A percentile compares a stretch with the other conserved stretches of the same genome.
These are phyloP conservation scores for Distichodus sexfasciatus DNA, from an alignment of 2,797 vertebrate species.

Conservation along the genomic window DNA sequence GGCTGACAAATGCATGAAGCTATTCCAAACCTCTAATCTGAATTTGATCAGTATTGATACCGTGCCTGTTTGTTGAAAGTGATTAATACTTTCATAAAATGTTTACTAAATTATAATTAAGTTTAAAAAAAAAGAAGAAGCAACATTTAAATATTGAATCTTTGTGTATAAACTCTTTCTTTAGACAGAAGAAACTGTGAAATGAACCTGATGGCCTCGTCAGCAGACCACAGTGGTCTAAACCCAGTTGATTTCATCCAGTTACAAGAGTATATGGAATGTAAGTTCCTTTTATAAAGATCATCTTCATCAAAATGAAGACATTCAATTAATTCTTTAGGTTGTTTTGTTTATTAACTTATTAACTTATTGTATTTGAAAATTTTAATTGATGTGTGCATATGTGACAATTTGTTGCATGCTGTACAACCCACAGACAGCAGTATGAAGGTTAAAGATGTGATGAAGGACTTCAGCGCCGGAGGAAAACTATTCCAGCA, in stretches of 20 bases:
- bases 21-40: too few species aligned
- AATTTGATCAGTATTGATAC: too few species aligned
- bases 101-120: too few species aligned
- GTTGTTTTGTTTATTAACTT: background rate
- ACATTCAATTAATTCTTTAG: background rate
- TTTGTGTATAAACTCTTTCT: too few species aligned
- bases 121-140: too few species aligned
- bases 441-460: slow-evolving; percentile 82
- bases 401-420: background rate
- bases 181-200: background rate
- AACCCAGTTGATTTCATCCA: slow-evolving; percentile 87
- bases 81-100: too few species aligned
- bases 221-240: slow-evolving; percentile 68
- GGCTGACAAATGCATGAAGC: too few species aligned
- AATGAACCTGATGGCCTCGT: slow-evolving; percentile 65
- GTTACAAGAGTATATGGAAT: slow-evolving; percentile 88
- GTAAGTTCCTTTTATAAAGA: slow-evolving; percentile 69
- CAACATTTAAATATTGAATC: too few species aligned
- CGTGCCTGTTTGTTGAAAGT: too few species aligned
- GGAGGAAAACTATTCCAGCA: slow-evolving; percentile 74
- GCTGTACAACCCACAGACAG: slow-evolving; percentile 71
- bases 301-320: background rate
- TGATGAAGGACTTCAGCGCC: slow-evolving; percentile 80
- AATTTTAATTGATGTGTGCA: background rate
- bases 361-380: too few species aligned